A percentile compares a stretch with the other conserved stretches of the same genome.
phyloP scores from a whole-genome alignment of 1,140 invertebrate species.

The Drosophila persimilis region DNA sequence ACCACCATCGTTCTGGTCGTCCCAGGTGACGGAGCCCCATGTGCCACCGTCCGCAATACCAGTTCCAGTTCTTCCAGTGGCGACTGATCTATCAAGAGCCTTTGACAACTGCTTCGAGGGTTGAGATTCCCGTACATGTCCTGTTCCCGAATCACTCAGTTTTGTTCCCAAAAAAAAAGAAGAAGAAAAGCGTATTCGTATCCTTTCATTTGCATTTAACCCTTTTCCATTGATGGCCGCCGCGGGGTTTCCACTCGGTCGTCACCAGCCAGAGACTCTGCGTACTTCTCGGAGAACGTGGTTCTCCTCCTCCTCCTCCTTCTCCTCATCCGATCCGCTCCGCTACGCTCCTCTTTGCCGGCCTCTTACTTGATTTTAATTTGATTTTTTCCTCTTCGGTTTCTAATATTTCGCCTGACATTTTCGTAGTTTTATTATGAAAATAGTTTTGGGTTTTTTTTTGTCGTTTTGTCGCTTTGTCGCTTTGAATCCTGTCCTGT shows the following conservation, averaged over 20 bases:
- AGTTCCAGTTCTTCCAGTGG: slow-evolving; percentile 33
- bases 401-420: slow-evolving; percentile 21
- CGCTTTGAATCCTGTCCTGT: background rate
- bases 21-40: slow-evolving; percentile 20
- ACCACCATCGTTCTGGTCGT: slow-evolving; percentile 3
- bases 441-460: slow-evolving; percentile 17
- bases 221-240: slow-evolving; percentile 46
- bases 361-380: slow-evolving; percentile 5
- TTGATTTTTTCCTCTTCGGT: background rate
- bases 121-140: slow-evolving; percentile 47
- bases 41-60: background rate
- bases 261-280: slow-evolving; percentile 39
- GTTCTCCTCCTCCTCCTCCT: slow-evolving; percentile 6
- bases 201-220: slow-evolving; percentile 73
- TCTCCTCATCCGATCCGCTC: too few species aligned
- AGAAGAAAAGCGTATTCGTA: background rate
- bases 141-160: slow-evolving; percentile 47
- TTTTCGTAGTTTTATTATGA: slow-evolving; percentile 52
- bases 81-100: slow-evolving; percentile 55
- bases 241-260: slow-evolving; percentile 51
- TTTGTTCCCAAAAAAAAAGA: background rate
- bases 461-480: too few species aligned
- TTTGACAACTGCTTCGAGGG: slow-evolving; percentile 47
- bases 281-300: background rate
- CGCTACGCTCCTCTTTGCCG: background rate